A percentile compares a stretch with the other conserved stretches of the same genome.
Conservation (phyloP, 1,140 invertebrate genomes). For the fruit fly (Drosophila melanogaster) region DNA sequence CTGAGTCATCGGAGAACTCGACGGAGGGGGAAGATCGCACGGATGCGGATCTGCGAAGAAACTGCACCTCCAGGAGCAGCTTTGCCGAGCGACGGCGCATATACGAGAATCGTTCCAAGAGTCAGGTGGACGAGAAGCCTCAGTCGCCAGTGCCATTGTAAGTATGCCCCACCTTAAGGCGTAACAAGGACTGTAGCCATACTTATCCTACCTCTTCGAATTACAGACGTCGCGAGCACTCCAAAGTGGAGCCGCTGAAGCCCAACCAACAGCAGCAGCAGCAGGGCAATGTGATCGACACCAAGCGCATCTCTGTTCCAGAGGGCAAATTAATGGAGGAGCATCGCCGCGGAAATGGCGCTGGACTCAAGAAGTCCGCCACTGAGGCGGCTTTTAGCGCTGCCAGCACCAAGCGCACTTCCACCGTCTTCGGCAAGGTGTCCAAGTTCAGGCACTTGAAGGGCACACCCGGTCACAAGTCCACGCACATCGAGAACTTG, state of each 20-base stretch:
- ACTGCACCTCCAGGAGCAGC: constrained; percentile 87
- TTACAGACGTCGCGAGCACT: constrained; percentile 71
- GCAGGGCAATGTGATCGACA: constrained; percentile 42
- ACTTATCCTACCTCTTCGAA: neutral
- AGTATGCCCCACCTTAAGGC: constrained; percentile 9
- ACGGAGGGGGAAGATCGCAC: constrained; percentile 81
- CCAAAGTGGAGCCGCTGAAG: constrained; percentile 74
- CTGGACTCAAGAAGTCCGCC: constrained; percentile 76
- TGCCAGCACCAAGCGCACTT: constrained; percentile 90
- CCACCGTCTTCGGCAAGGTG: constrained; percentile 94
- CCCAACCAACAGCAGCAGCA: constrained; percentile 47
- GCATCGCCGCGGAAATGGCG: constrained; percentile 55
- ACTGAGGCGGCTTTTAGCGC: constrained; percentile 87
- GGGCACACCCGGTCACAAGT: constrained; percentile 95
- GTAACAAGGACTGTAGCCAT: neutral
- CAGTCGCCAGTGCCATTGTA: constrained; percentile 90
- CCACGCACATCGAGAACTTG: constrained; percentile 96
- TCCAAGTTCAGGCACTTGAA: constrained; percentile 97
- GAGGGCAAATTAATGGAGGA: constrained; percentile 78
- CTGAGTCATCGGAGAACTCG: constrained; percentile 81
- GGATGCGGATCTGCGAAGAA: constrained; percentile 80
- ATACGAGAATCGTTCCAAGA: constrained; percentile 89
- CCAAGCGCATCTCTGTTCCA: constrained; percentile 79
- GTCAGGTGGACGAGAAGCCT: constrained; percentile 88
- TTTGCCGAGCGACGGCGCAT: constrained; percentile 91